phyloP scores from a whole-genome alignment of 2,113 vertebrate species.

The Pandion haliaetus region DNA sequence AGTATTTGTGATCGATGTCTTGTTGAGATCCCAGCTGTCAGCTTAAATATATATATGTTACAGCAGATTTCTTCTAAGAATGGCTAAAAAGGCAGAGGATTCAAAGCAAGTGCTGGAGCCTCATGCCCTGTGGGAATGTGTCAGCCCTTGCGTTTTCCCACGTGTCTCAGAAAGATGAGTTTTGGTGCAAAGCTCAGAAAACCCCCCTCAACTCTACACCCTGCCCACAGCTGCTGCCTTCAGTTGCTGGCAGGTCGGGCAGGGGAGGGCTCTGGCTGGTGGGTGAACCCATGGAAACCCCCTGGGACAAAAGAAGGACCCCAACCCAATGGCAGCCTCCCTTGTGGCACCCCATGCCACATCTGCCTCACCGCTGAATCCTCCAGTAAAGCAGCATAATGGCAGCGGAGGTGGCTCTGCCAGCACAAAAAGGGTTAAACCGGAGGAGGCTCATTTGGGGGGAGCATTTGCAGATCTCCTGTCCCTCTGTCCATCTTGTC shows the following conservation, averaged over 20 bases:
- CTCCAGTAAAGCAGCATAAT: fast-evolving
- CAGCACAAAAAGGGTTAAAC: neutral
- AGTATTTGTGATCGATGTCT: constrained; percentile 33
- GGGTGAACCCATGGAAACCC: neutral
- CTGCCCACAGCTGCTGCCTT: neutral
- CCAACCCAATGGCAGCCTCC: fast-evolving
- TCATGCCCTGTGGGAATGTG: neutral
- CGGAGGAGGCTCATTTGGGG: neutral
- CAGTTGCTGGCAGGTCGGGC: neutral
- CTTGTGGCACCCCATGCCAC: fast-evolving
- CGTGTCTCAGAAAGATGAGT: neutral
- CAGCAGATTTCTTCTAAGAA: neutral
- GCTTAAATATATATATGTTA: neutral
- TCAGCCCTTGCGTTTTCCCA: neutral
- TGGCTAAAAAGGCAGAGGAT: neutral
- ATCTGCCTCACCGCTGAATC: fast-evolving
- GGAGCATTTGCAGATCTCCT: neutral
- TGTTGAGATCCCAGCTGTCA: constrained; percentile 16
- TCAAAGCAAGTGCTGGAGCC: neutral
- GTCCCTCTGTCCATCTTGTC: neutral
- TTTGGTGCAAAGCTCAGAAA: neutral
- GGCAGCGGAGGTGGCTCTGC: neutral
- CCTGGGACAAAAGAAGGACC: neutral
- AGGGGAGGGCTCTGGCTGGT: neutral
- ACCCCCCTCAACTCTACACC: fast-evolving